Percentiles rank a stretch among this genome's conserved stretches.
phyloP scores from a whole-genome alignment of 2,113 vertebrate genomes.

The Paralichthys olivaceus region DNA sequence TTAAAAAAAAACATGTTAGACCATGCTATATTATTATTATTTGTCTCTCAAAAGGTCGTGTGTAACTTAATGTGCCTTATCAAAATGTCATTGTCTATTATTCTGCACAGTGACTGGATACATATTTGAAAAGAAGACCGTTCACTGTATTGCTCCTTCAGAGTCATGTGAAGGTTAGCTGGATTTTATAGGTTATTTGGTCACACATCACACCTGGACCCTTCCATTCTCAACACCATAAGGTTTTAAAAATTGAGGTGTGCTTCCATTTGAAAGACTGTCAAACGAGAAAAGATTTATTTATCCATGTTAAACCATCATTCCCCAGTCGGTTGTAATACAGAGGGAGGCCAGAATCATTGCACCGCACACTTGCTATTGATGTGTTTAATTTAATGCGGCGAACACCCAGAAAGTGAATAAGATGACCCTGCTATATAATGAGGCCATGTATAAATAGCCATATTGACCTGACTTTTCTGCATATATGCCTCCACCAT shows the following conservation, averaged over 20 bases:
- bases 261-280: conserved; percentile 45
- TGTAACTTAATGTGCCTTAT: conserved; percentile 29
- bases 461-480: conserved; percentile 73
- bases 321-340: conserved; percentile 7
- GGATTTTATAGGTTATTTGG: conserved; percentile 68
- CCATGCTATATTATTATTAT: conserved; percentile 21
- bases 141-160: conserved; percentile 16
- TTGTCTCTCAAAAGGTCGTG: conserved; percentile 21
- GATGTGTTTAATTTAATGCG: conserved; percentile 59
- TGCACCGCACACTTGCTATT: conserved; percentile 1
- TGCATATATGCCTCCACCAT: conserved; percentile 57
- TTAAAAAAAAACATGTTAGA: conserved; percentile 27
- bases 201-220: conserved; percentile 57
- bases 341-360: not conserved
- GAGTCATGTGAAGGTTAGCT: conserved; percentile 52
- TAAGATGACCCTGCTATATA: conserved; percentile 62
- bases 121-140: conserved; percentile 23
- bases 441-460: conserved; percentile 75
- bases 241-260: conserved; percentile 44
- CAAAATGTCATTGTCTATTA: conserved; percentile 29
- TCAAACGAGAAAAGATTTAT: conserved; percentile 45
- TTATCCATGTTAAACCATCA: conserved; percentile 45
- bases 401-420: conserved; percentile 63
- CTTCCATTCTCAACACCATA: conserved; percentile 23
- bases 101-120: conserved; percentile 1